Evolutionary conservation across 2,113 vertebrate species (phyloP), one percentile per base, ranked within the genome.

Genomic region (Mola mola): DNA sequence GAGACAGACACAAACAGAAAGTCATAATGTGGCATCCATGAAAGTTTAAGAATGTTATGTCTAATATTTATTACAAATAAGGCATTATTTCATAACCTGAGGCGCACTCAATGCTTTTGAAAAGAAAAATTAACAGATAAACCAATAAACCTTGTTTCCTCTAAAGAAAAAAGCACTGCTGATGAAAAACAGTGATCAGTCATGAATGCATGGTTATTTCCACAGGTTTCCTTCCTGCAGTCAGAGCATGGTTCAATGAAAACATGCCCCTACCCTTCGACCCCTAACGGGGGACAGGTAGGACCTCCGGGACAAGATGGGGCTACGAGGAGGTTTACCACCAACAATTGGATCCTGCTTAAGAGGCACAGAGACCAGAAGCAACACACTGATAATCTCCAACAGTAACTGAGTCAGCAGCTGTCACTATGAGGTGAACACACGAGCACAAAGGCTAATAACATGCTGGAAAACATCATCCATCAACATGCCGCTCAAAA

Each of bases 321-420:
- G 97, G 88, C 96, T 98, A 91, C 94, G 96, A 16, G 96, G 97
- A 81, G 97, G 96, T 84, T 97, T 99, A 91, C 95, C 94, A 83
- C 93, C 90, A 81, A 98, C 91, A 91, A 92, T 89, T 60, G 88
- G 41, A 71, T 95, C 92, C 72, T 93, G 93, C 89, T 94, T 92
- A 84, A 90, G 87, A 76, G 85, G 93, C 95, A 96, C 88, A 88
- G 94, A 92, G 95, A 94, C 89, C 94, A 94, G 61, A 93, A 87
- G 85, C 93, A 91, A 68, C 90, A 92, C 85, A 90, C 85, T 74
- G 82, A 58, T 83, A 24, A 59, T 52, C 47, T 80, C 68, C 68
- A 65, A 31, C 6, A 22, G 43, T 21, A 12, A 61, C 42, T n/a
- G 42, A 37, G 41, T 44, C 42, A 53, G 67, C 69, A 24, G 22